Evolutionary conservation across 2,888 invertebrate genomes (phyloP), one percentile per base, ranked within the genome.

Genomic region (Andrena dorsata): DNA sequence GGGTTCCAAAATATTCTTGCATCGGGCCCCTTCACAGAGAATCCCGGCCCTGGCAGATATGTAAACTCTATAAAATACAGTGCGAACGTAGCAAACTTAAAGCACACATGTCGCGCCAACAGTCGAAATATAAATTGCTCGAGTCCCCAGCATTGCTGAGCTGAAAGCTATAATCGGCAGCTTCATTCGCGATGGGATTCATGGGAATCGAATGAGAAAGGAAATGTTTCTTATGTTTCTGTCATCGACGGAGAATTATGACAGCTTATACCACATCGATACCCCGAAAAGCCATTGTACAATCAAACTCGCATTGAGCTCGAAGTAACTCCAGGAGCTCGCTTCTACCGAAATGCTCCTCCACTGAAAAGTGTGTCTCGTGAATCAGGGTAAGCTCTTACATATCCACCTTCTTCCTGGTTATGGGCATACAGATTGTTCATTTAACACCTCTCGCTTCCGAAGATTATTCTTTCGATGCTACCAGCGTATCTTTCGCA

Each of bases 91-190:
- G 64, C n/a, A 58, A 58, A 58, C 10, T 49, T 35, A 64, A 63
- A 41, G 41, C 41, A 13, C 26, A 20, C 32, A 35, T 58, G 16
- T 10, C 23, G 20, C 70, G 23, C 66, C 80, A 80, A 79, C 63
- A 72, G 28, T 64, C n/a, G 28, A 78, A 49, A 72, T 51, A 51
- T 16, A 79, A 79, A 58, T 80, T 5, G 58, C 63, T 80, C 3
- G 8, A 63, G 51, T 56, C 69, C 56, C n/a, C 20, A 6, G 61
- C 26, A 10, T 23, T 13, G 10, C 26, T 1, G 35, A 28, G 10
- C 26, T 1, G 35, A 28, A 4, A 41, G 13, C 7, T 10, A 41
- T 28, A n/a, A n/a, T 64, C 26, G 20, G 4, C n/a, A 32, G 3
- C 5, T 70, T 51, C 51, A 20, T 7, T 51, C 35, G 49, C 2